These are phyloP conservation scores for Leptopilina drosophilae DNA, from an alignment of 2,888 invertebrate species.

Conservation along the genomic window DNA sequence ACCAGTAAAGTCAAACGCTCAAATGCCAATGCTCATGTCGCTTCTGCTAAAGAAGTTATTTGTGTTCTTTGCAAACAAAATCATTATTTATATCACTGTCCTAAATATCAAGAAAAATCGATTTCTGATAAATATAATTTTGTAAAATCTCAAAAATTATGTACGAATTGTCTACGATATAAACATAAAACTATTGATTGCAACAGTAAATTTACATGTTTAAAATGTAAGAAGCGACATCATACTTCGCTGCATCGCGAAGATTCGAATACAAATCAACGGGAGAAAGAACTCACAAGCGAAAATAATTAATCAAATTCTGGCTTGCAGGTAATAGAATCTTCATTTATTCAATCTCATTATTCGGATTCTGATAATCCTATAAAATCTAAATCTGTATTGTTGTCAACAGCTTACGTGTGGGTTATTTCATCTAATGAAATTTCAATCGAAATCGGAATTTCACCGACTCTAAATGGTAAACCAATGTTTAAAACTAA, in stretches of 20 bases:
- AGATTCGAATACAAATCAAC: not conserved
- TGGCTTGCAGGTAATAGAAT: not conserved
- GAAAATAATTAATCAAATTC: not conserved
- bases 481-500: not conserved
- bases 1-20: not conserved
- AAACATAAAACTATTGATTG: not conserved
- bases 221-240: not conserved
- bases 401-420: too few relatives aligned
- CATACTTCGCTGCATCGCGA: not conserved
- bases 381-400: too few relatives aligned
- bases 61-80: not conserved
- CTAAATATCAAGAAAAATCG: conserved; percentile 7
- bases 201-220: not conserved
- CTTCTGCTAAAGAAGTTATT: not conserved
- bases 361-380: not conserved
- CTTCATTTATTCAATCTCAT: not conserved
- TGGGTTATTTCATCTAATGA: too few relatives aligned
- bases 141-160: conserved; percentile 1
- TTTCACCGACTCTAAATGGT: not conserved
- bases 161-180: not conserved
- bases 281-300: not conserved
- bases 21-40: conserved; percentile 1
- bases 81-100: conserved; percentile 6
- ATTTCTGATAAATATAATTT: not conserved
- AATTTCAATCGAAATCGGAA: conserved; percentile 7